Conservation (phyloP, 1,140 invertebrate genomes). For the Drosophila aff. region DNA sequence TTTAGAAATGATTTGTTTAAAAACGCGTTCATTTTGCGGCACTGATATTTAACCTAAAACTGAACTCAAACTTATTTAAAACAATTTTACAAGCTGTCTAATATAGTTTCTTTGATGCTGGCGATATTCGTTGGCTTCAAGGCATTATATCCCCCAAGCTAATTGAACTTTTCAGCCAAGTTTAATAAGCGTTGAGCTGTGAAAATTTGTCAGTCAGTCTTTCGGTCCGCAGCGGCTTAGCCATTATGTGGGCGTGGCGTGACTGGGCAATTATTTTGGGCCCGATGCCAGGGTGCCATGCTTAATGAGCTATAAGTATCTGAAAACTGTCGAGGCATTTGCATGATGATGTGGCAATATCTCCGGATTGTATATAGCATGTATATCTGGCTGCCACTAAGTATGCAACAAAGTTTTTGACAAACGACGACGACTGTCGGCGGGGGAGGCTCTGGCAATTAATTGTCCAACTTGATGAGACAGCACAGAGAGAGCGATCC, state of each 20-base stretch:
- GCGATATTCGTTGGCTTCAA: background rate
- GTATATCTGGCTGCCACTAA: slow-evolving; percentile 52
- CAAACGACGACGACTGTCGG: slow-evolving; percentile 64
- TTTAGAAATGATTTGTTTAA: background rate
- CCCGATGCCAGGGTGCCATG: slow-evolving; percentile 35
- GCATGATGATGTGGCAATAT: slow-evolving; percentile 45
- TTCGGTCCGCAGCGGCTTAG: slow-evolving; percentile 8
- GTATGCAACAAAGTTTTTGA: slow-evolving; percentile 80
- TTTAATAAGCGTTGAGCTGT: slow-evolving; percentile 65
- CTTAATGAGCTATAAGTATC: slow-evolving; percentile 82
- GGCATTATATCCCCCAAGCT: slow-evolving; percentile 5
- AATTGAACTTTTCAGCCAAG: slow-evolving; percentile 55
- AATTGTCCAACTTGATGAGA: slow-evolving; percentile 57
- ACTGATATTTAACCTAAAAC: background rate
- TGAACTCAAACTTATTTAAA: background rate
- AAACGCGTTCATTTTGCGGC: no score
- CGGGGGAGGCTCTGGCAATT: slow-evolving; percentile 64
- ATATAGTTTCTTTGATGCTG: background rate
- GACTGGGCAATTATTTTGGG: slow-evolving; percentile 47
- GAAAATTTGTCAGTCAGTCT: slow-evolving; percentile 68
- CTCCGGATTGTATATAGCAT: slow-evolving; percentile 34
- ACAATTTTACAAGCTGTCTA: background rate
- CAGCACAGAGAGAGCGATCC: slow-evolving; percentile 26
- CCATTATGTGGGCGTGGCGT: slow-evolving; percentile 68
- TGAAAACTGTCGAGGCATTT: slow-evolving; percentile 57